Evolutionary conservation across 53 echinoderm and acorn worm genomes (phyloP), one percentile per base, ranked within the genome.

Genomic region (Apostichopus leukothele): DNA sequence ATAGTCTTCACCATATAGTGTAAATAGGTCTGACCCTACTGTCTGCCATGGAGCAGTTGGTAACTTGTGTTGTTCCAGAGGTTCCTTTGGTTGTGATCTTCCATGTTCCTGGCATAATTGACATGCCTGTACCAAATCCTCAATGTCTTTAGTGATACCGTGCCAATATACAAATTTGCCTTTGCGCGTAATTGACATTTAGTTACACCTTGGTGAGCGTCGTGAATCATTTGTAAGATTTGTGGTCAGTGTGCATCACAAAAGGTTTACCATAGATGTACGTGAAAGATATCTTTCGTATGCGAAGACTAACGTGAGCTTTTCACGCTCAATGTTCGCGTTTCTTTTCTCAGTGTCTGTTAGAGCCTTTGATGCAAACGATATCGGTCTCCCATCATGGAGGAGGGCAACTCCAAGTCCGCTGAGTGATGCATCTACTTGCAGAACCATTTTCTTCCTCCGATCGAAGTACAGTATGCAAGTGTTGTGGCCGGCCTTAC

Each of bases 201-300:
- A 8, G 86, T 86, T 39, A 73, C 26, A 51, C 86, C 51, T 4
- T 10, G 86, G 50, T 86, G 86, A 9, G 14, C 75, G 9, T 75
- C 75, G 11, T 75, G 90, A 16, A 95, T 95, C 89, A 88, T 92
- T 78, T 95, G 90, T 11, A 95, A 76, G 95, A 93, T 83, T 93
- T 83, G 22, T 83, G 86, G 20, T 68, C 74, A 22, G 86, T 4
- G 26, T 39, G 7, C 6, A 74, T 52, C 13, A 50, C 60, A 39
- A 88, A 88, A 6, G 76, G 23, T 77, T 76, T 88, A 14, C 88
- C 88, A 16, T 88, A 88, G 5, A 88, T 5, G 57, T 76, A 77
- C 10, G 59, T 88, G 77, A 76, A 25, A 25, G 88, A 16, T 60
- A 76, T 22, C 52, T 74, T 50, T 88, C 88, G 50, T 75, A 88